These are phyloP conservation scores for Oenanthe oenanthe DNA, from an alignment of 2,113 vertebrate species.

Conservation along the genomic window DNA sequence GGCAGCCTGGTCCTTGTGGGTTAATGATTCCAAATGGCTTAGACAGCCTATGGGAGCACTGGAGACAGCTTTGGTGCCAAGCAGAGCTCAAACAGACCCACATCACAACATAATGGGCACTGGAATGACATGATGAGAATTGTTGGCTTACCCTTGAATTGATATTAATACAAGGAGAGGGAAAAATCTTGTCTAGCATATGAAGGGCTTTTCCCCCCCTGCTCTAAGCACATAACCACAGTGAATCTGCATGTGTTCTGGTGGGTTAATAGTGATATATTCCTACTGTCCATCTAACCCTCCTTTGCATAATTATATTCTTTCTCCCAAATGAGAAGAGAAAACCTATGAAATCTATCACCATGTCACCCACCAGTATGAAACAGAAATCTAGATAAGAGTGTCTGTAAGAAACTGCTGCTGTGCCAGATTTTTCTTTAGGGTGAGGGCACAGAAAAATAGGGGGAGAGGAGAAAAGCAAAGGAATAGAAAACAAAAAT, in stretches of 20 bases:
- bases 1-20: constrained; percentile 40
- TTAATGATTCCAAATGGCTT: constrained; percentile 56
- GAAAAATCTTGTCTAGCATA: background rate
- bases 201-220: background rate
- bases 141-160: constrained; percentile 41
- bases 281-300: constrained; percentile 56
- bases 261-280: constrained; percentile 63
- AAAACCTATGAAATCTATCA: constrained; percentile 63
- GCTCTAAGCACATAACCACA: background rate
- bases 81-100: background rate
- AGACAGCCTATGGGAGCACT: background rate
- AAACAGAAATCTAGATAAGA: constrained; percentile 51
- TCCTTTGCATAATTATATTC: constrained; percentile 68
- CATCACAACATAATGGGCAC: background rate
- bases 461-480: constrained; percentile 6
- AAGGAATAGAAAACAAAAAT: constrained; percentile 21
- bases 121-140: background rate
- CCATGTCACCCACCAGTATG: constrained; percentile 26
- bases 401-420: background rate
- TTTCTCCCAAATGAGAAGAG: constrained; percentile 48
- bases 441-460: constrained; percentile 8
- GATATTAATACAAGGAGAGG: background rate
- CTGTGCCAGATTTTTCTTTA: constrained; percentile 38
- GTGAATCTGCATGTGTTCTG: constrained; percentile 30
- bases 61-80: background rate